Evolutionary conservation across 1,140 invertebrate species (phyloP).

Genomic region (Frieseomelitta varia): DNA sequence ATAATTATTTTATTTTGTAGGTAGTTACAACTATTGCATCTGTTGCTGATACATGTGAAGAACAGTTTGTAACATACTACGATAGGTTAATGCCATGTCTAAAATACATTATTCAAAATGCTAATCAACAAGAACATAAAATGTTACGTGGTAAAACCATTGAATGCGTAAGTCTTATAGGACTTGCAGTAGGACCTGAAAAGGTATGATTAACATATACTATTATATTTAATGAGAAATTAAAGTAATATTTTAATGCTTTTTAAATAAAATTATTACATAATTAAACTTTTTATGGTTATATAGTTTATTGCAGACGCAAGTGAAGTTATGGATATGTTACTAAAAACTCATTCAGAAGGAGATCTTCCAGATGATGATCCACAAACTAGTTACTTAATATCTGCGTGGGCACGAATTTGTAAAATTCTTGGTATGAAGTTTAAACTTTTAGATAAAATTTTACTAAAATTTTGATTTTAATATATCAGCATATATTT

Average conservation of each 20-base stretch:
- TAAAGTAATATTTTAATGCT: neutral
- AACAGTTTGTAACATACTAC: constrained; percentile 94
- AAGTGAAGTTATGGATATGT: constrained; percentile 97
- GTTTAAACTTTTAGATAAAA: neutral
- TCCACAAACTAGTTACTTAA: constrained; percentile 98
- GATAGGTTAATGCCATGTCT: constrained; percentile 96
- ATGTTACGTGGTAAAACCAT: constrained; percentile 97
- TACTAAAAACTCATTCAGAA: constrained; percentile 95
- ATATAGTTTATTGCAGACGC: constrained; percentile 94
- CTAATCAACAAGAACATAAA: constrained; percentile 92
- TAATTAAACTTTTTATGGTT: constrained; percentile 53
- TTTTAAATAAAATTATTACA: neutral
- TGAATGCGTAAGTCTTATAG: constrained; percentile 99
- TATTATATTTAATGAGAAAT: neutral
- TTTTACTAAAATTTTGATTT: neutral
- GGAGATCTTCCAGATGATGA: constrained; percentile 95
- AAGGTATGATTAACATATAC: constrained; percentile 84
- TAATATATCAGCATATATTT: neutral
- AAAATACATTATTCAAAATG: constrained; percentile 98
- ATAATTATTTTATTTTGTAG: constrained; percentile 54
- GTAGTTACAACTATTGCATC: constrained; percentile 98
- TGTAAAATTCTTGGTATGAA: constrained; percentile 95
- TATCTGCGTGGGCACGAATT: constrained; percentile 99
- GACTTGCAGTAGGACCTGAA: constrained; percentile 97
- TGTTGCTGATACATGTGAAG: constrained; percentile 98